Conservation (phyloP, 2,888 invertebrate genomes). For the Eulithis prunata region DNA sequence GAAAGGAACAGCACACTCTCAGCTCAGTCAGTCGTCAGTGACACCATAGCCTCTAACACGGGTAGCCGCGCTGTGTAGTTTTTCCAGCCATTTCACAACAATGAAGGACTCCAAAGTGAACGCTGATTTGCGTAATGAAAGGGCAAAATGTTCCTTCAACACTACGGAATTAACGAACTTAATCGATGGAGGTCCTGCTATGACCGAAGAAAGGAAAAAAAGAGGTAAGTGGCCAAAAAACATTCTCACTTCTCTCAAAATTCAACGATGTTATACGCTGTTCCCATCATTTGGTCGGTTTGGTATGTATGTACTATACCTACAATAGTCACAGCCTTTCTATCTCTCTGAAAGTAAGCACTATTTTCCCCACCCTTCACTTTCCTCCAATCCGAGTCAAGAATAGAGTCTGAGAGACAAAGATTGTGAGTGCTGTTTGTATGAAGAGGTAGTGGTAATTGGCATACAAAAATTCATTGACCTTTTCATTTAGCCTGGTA, state of each 20-base stretch:
- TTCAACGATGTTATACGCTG: too few species aligned
- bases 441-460: too few species aligned
- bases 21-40: conserved; percentile 5
- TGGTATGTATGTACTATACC: too few species aligned
- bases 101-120: conserved; percentile 79
- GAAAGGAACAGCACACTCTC: not conserved
- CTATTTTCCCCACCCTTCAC: too few species aligned
- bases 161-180: conserved; percentile 90
- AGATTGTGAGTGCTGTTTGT: not conserved
- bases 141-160: conserved; percentile 90
- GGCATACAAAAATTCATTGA: too few species aligned
- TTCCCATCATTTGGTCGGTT: too few species aligned
- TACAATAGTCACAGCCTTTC: too few species aligned
- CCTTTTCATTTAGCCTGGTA: too few species aligned
- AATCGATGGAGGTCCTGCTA: conserved; percentile 90
- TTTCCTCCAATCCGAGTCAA: too few species aligned
- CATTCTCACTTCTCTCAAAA: too few species aligned
- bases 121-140: conserved; percentile 88
- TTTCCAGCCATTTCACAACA: conserved; percentile 34
- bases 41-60: conserved; percentile 23
- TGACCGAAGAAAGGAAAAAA: conserved; percentile 87
- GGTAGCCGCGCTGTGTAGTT: conserved; percentile 14
- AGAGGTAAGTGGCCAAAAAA: conserved; percentile 59
- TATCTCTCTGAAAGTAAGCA: too few species aligned
- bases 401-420: too few species aligned